Base-by-base conservation (phyloP, 1,140 invertebrate species). In the Camponotus vicinus region DNA sequence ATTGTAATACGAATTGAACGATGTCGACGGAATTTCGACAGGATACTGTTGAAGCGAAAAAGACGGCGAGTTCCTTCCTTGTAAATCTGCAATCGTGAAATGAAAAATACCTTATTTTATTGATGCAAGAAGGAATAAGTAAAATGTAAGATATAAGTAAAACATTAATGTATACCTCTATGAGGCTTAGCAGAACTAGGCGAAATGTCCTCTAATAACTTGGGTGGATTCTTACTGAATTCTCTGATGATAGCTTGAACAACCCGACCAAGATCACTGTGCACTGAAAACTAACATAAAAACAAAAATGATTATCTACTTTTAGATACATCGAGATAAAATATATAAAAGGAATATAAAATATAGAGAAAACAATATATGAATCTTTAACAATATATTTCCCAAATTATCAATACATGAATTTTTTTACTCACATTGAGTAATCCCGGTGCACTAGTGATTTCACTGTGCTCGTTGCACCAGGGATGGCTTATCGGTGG, bases 231-330 rank as follows among this genome's bases (percentile, higher is more conserved):
- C 91, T 96, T 96, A 93, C 97, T 97, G 89, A 97, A 97, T 93
- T 98, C 97, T 90, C 97, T 94, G 80, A 97, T 97, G 59, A 98
- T 97, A 13, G 96, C 97, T 93, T 98, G 97, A 1, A 98, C 97
- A 55, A 98, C 97, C 82, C 97, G 95, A 27, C 97, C 97, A 79
- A 98, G 95, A 95, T 98, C 97, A 61, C 97, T 97, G 93, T 97
- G 97, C 61, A 96, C 94, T 79, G 97, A 97, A 92, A 97, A 98
- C 96, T 97, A 86, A 89, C 86, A 90, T 90, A 78, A 4, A 88
- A 86, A n/a, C 18, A 86, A 18, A 32, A 45, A 57, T 66, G 52
- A 66, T 85, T 66, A 32, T 57, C 6, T 49, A 45, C 78, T 71
- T 21, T 7, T 11, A 32, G 27, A 21, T 15, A 42, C 6, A 45